Evolutionary conservation across 2,888 invertebrate species (phyloP).

Genomic region (Stenichneumon culpator): DNA sequence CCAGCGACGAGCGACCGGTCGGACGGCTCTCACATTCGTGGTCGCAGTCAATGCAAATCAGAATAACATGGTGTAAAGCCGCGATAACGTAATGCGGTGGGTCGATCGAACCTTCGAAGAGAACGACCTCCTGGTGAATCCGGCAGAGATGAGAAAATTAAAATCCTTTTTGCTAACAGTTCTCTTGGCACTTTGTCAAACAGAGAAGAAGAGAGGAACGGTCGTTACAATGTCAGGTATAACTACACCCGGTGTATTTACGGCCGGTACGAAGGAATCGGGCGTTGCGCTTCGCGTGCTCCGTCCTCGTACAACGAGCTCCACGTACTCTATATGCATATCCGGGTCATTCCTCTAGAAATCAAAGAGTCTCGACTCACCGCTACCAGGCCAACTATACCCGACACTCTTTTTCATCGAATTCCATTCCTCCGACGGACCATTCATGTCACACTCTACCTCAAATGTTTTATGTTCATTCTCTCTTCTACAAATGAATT

Average conservation of each 20-base stretch:
- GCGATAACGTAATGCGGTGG: neutral
- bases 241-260: constrained; percentile 50
- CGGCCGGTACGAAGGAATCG: constrained; percentile 14
- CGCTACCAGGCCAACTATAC: constrained; percentile 16
- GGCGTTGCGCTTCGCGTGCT: constrained; percentile 13
- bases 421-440: constrained; percentile 19
- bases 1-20: neutral
- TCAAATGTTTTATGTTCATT: neutral
- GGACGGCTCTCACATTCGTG: neutral
- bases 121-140: neutral
- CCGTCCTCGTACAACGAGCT: constrained; percentile 10
- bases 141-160: constrained; percentile 24
- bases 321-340: constrained; percentile 24
- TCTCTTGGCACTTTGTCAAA: constrained; percentile 65
- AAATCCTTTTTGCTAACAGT: constrained; percentile 50
- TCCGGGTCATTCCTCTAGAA: constrained; percentile 54
- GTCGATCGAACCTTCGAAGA: neutral
- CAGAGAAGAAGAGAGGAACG: constrained; percentile 16
- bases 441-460: constrained; percentile 10
- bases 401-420: constrained; percentile 12
- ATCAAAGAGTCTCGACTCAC: constrained; percentile 44
- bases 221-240: constrained; percentile 55
- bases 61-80: neutral
- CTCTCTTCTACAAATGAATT: constrained; percentile 1
- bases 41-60: neutral